These are phyloP conservation scores for Capitella teleta DNA, from an alignment of 1,140 invertebrate species.

Conservation along the genomic window DNA sequence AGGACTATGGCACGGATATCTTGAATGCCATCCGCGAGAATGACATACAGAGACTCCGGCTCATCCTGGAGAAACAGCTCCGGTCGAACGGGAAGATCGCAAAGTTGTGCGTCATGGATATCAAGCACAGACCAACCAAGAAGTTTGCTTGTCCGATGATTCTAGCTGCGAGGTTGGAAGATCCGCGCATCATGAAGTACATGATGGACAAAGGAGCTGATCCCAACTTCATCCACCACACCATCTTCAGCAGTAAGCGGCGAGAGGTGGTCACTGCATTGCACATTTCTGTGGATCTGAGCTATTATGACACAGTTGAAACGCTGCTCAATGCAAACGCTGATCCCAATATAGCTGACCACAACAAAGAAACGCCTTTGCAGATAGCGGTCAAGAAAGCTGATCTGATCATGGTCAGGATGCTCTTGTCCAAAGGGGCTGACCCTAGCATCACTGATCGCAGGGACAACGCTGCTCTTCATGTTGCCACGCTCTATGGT, in stretches of 20 bases:
- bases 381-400: conserved; percentile 13
- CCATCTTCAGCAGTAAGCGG: conserved; percentile 8
- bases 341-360: conserved; percentile 9
- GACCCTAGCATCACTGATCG: conserved; percentile 8
- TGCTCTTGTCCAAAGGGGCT: conserved; percentile 12
- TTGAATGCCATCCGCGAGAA: conserved; percentile 13
- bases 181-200: conserved; percentile 12
- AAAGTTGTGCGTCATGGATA: conserved; percentile 10
- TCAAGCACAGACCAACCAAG: conserved; percentile 13
- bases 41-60: conserved; percentile 8
- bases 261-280: conserved; percentile 10
- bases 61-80: conserved; percentile 11
- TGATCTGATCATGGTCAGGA: conserved; percentile 9
- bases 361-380: conserved; percentile 12
- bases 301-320: conserved; percentile 10
- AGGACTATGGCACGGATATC: conserved; percentile 13
- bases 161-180: conserved; percentile 11
- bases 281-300: conserved; percentile 12
- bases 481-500: conserved; percentile 12
- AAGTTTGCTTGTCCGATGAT: conserved; percentile 14
- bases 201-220: conserved; percentile 12
- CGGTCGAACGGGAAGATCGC: conserved; percentile 9
- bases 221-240: conserved; percentile 14
- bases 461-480: conserved; percentile 9
- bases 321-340: conserved; percentile 9